Percentiles rank a stretch among this genome's conserved stretches.
These are phyloP conservation scores for Heterohyrax brucei DNA, from an alignment of 2,797 vertebrate genomes.

Conservation along the genomic window DNA sequence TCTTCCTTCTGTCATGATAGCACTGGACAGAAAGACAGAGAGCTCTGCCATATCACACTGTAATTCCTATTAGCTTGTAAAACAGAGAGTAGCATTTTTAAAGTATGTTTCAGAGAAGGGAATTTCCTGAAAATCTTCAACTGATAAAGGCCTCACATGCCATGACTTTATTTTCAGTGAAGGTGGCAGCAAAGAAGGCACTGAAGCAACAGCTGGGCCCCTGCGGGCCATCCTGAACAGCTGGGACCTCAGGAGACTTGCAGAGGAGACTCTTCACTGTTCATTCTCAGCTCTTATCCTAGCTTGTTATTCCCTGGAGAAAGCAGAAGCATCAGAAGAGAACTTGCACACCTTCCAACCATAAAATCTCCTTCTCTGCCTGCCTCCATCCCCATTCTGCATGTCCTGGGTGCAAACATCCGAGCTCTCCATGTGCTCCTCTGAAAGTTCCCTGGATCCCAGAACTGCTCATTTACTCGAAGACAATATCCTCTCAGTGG, in stretches of 20 bases:
- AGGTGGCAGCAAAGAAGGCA: background rate
- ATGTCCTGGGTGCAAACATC: background rate
- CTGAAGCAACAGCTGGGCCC: accelerated
- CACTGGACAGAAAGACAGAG: background rate
- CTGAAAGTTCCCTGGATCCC: too few species aligned
- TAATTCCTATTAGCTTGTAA: background rate
- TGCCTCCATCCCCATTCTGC: too few species aligned
- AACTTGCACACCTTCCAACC: background rate
- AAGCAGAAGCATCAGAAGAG: background rate
- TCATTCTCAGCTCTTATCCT: background rate
- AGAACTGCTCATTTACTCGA: background rate
- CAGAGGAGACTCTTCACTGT: background rate
- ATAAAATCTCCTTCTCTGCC: accelerated
- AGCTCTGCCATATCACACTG: background rate
- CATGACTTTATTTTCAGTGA: background rate
- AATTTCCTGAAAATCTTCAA: conserved; percentile 15
- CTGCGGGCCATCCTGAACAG: accelerated
- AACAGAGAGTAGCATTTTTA: background rate
- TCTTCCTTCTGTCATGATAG: background rate
- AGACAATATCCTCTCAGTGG: background rate
- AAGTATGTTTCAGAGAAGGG: background rate
- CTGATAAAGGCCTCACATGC: background rate
- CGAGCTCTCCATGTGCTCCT: too few species aligned
- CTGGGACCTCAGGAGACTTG: background rate
- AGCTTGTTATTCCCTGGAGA: background rate